Evolutionary conservation across 2,113 vertebrate genomes (phyloP), one percentile per base, ranked within the genome.

Genomic region (Cheirogaleus medius): DNA sequence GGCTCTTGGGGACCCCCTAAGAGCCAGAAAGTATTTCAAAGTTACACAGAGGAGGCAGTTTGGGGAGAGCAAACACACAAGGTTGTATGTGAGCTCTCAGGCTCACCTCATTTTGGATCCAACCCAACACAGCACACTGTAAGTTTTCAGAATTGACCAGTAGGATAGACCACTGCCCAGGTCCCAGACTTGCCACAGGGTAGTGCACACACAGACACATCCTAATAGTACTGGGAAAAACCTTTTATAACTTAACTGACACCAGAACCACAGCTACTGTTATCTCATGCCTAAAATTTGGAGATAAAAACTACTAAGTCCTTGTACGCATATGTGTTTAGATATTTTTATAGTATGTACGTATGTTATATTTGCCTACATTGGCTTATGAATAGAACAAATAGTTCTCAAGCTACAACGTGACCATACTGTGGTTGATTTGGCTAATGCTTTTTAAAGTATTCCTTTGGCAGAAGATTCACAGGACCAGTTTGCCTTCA

Each of bases 41-140:
- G 14, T 4, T 8, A 1, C 73, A 20, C 34, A 42, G 37, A 69
- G 49, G 27, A 49, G 21, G 13, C 18, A 29, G 49, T 25, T 39
- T 56, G 37, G 63, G 37, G 4, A 15, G 32, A 44, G 8, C 6
- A 25, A 34, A 20, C 27, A 12, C 47, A 15, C 13, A 5, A 34
- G 21, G 58, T 6, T n/a, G 2, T 9, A 8, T 23, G 18, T 10
- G 0, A 12, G 21, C n/a, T 18, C 17, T 7, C 1, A 12, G 69
- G 52, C 37, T 39, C 49, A 27, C 60, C 63, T 13, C 13, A 27
- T 32, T 5, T 18, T 34, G 7, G n/a, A 14, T 23, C 63, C 15
- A 18, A 3, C 39, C 32, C 25, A 4, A 13, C 37, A 13, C 23
- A 14, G 15, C 32, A 32, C 5, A 0, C 27, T 42, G 5, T 1